Conservation (phyloP, 2,113 vertebrate genomes). For the Tragelaphus strepsiceros region DNA sequence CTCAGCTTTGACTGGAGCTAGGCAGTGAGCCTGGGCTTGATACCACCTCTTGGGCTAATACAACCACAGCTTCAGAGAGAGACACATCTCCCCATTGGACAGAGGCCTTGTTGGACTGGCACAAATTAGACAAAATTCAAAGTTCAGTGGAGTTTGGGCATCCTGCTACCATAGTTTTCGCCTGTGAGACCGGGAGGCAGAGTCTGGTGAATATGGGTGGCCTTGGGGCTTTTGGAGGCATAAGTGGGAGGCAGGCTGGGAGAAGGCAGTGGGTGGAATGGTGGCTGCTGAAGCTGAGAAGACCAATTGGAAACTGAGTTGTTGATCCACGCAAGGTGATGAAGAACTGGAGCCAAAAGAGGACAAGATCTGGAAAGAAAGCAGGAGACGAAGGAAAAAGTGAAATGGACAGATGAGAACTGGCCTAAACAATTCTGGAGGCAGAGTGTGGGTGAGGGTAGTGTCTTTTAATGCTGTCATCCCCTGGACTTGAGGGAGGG, state of each 20-base stretch:
- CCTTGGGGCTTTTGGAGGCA: no score
- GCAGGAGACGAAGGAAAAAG: neutral
- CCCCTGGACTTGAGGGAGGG: neutral
- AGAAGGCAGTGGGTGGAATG: fast-evolving
- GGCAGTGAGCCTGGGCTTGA: neutral
- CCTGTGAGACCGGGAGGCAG: fast-evolving
- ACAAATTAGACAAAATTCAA: neutral
- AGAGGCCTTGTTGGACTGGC: neutral
- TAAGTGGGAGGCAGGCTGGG: fast-evolving
- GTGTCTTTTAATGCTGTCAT: neutral
- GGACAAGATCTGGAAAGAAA: neutral
- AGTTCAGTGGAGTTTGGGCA: neutral
- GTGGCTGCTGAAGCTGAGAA: neutral
- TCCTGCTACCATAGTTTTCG: neutral
- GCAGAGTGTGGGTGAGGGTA: fast-evolving
- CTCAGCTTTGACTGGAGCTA: neutral
- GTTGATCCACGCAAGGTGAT: neutral
- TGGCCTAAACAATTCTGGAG: neutral
- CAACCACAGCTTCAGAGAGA: neutral
- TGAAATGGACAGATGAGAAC: neutral
- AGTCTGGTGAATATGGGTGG: neutral
- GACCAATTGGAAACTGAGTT: neutral
- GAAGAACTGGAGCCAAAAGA: neutral
- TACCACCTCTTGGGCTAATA: fast-evolving
- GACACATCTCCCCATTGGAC: neutral